Percentiles rank a stretch among this genome's conserved stretches.
These are phyloP conservation scores for Myotis yumanensis DNA, from an alignment of 2,113 vertebrate genomes.

Conservation along the genomic window DNA sequence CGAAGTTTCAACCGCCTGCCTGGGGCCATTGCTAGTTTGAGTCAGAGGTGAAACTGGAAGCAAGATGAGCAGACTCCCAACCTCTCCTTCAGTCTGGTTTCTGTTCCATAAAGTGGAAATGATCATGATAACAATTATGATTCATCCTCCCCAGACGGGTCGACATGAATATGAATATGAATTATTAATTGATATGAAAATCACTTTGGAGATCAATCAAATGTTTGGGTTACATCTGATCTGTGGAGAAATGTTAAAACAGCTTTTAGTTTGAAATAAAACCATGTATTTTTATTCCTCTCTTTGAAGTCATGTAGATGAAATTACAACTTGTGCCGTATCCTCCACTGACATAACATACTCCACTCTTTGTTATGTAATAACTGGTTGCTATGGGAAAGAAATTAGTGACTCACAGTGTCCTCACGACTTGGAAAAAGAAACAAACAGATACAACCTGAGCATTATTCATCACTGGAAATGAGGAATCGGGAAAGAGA, in stretches of 20 bases:
- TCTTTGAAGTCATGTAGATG: neutral
- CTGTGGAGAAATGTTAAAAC: neutral
- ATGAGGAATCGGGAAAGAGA: neutral
- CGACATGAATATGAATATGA: neutral
- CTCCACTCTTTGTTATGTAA: neutral
- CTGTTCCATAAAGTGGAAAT: neutral
- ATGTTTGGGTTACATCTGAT: neutral
- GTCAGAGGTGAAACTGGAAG: neutral
- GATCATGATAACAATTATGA: neutral
- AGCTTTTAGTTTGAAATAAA: conserved; percentile 30
- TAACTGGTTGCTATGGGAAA: conserved; percentile 9
- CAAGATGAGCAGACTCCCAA: neutral
- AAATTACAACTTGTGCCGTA: neutral
- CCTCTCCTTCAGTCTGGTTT: neutral
- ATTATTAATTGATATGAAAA: neutral
- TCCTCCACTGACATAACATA: neutral
- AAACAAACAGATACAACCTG: neutral
- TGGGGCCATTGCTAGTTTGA: neutral
- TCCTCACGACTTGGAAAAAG: neutral
- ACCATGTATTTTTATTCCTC: neutral
- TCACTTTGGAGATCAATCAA: neutral
- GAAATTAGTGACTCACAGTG: conserved; percentile 7
- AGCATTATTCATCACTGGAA: neutral
- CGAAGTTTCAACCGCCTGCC: neutral
- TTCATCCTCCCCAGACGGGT: neutral